A percentile compares a stretch with the other conserved stretches of the same genome.
phyloP scores from a whole-genome alignment of 1,140 invertebrate genomes.

The Diorhabda elongata region DNA sequence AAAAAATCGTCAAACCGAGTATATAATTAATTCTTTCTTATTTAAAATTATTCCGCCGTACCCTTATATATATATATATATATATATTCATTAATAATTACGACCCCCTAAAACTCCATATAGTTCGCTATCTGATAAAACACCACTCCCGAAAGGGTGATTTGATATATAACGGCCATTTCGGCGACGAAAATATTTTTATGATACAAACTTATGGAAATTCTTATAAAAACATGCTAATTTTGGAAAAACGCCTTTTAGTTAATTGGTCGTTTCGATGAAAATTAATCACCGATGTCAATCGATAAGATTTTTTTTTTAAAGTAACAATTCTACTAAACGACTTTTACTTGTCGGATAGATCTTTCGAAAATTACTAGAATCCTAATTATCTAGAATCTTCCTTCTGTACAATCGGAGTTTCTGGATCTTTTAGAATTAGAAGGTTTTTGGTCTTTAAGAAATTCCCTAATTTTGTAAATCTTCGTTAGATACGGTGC shows the following conservation, averaged over 20 bases:
- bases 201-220: background rate
- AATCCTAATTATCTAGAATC: too few relatives aligned
- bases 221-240: background rate
- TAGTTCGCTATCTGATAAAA: constrained; percentile 2
- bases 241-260: background rate
- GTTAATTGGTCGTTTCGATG: background rate
- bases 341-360: too few relatives aligned
- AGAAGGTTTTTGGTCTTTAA: too few relatives aligned
- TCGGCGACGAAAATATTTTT: constrained; percentile 2
- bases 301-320: too few relatives aligned
- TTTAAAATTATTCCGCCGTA: background rate
- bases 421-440: too few relatives aligned
- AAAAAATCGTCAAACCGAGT: too few relatives aligned
- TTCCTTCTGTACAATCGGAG: too few relatives aligned
- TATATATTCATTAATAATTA: constrained; percentile 3
- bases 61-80: background rate
- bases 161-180: background rate
- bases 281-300: background rate
- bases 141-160: constrained; percentile 1
- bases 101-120: constrained; percentile 1
- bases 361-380: too few relatives aligned
- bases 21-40: constrained; percentile 1
- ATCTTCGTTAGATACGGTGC: too few relatives aligned
- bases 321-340: too few relatives aligned
- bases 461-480: too few relatives aligned